Conservation (phyloP, 2,113 vertebrate genomes). For the Chrysemys picta region DNA sequence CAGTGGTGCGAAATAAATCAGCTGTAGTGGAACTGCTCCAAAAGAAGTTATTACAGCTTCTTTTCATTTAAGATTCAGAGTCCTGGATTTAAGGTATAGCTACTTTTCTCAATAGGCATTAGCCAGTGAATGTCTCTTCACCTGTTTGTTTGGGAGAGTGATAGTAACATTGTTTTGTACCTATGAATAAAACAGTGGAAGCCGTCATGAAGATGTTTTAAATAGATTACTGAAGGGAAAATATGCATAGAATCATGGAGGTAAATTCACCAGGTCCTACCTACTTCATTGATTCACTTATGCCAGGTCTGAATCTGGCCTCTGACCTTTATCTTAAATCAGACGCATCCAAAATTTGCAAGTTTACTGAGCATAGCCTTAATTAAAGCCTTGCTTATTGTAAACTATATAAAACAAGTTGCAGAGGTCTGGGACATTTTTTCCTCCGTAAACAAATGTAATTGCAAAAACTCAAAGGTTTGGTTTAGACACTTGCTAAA, state of each 20-base stretch:
- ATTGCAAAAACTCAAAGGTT: not conserved
- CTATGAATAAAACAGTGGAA: not conserved
- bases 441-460: not conserved
- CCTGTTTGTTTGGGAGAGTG: not conserved
- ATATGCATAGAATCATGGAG: not conserved
- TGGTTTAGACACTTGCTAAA: not conserved
- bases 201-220: not conserved
- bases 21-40: not conserved
- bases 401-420: not conserved
- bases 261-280: not conserved
- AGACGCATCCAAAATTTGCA: not conserved
- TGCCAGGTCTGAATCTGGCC: not conserved
- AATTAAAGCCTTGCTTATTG: not conserved
- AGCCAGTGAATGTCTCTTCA: not conserved
- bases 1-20: not conserved
- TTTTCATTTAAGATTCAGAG: not conserved
- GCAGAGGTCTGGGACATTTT: not conserved
- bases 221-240: not conserved
- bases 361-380: not conserved
- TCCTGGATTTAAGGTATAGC: slow-evolving; percentile 56
- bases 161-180: not conserved
- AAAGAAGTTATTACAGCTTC: not conserved
- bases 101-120: not conserved
- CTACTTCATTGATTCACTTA: not conserved
- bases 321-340: not conserved